Evolutionary conservation across 2,113 vertebrate species (phyloP), one percentile per base, ranked within the genome.

Genomic region (Pao palembangensis): DNA sequence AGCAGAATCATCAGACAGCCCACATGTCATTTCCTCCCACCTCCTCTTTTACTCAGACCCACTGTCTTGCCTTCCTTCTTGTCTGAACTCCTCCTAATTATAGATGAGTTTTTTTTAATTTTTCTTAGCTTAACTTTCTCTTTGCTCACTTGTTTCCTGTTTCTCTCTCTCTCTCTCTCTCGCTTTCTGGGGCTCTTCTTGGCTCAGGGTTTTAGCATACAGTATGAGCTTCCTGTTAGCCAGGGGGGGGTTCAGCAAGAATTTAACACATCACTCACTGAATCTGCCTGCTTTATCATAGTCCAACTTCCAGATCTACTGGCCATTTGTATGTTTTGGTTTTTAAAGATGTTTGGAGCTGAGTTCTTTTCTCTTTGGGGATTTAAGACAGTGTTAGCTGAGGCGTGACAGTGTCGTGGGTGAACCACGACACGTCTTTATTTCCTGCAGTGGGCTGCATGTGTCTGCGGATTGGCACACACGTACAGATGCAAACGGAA

Each of bases 181-280:
- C 34, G 4, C 55, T 15, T 23, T 16, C 25, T 63, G 34, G 20
- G 25, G 51, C 12, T 59, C 17, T 23, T n/a, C 64, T 55, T 18
- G 13, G 34, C 46, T 34, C 6, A 73, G 57, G 48, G 51, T 52
- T 21, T 61, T 8, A 58, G 43, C 57, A 23, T 46, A n/a, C n/a
- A n/a, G n/a, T n/a, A 11, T 19, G 54, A 17, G 15, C 52, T 84
- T 85, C 76, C 79, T 85, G 75, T 78, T 66, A 60, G 21, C 1
- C n/a, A 4, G 46, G 71, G 67, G 76, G 85, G 75, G 85, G 73
- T 78, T 82, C 25, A 79, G 48, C 19, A 53, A 64, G 21, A 57
- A 58, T 34, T 47, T 78, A 60, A 76, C 18, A 71, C 67, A 77
- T 19, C 23, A 49, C 34, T 38, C 11, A 12, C 34, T 38, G 34